Base-by-base conservation (phyloP, 2,113 vertebrate genomes). In the Gyps fulvus region DNA sequence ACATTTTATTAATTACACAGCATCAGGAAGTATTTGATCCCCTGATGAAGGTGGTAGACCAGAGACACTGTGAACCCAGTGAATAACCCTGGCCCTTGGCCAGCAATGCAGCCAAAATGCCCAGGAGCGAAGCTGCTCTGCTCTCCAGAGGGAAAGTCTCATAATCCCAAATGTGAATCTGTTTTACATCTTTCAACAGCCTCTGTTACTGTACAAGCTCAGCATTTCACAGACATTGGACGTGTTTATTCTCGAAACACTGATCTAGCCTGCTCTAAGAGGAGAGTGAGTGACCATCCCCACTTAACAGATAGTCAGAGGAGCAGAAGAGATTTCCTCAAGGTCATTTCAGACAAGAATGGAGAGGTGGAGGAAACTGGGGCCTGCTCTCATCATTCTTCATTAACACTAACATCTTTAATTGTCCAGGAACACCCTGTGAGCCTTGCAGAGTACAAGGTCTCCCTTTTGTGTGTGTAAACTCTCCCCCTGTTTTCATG, bases 401-500 rank as follows among this genome's bases (percentile, higher is more conserved):
- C 54, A 47, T 61, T 73, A 77, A 26, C 18, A 29, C 11, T 61
- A 50, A n/a, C 17, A 50, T 72, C 36, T 77, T 74, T 70, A 74
- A 78, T 74, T 87, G 32, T 54, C 54, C 55, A 40, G 63, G 47
- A 55, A 36, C 58, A n/a, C 38, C 40, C 58, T 27, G 22, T 34
- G 59, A 78, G 59, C 2, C 0, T 19, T 49, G n/a, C 23, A 45
- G 70, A 83, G 20, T 50, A 49, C 73, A 58, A 66, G 52, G 47
- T 32, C 29, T 54, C 8, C 26, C 26, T 71, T 88, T 36, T 34
- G 21, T 42, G 36, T 23, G 13, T 0, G 1, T 63, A 42, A 79
- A 57, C 31, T 57, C 22, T 55, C 8, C 7, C 7, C 21, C 49
- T 34, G 4, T 47, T 95, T 86, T 50, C 55, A 27, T 0, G 0